Evolutionary conservation across 2,888 invertebrate genomes (phyloP).

Genomic region (Eledona agricola): DNA sequence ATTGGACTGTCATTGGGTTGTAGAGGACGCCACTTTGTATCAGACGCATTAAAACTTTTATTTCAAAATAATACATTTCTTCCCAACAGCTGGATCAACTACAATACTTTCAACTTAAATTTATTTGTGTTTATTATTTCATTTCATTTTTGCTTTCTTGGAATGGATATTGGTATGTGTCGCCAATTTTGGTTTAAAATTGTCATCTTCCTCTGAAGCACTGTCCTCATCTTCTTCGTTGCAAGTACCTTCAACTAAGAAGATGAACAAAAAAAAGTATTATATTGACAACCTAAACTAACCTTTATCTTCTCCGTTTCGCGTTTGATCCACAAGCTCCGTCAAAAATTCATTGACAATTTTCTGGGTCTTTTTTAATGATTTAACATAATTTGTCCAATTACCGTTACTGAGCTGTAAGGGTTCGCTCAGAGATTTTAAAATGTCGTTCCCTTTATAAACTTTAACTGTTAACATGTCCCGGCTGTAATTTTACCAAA

Average conservation of each 20-base stretch:
- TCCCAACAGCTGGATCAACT: no score
- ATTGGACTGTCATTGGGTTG: slow-evolving; percentile 5
- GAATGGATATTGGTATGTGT: no score
- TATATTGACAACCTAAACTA: slow-evolving; percentile 8
- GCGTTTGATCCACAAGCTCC: slow-evolving; percentile 40
- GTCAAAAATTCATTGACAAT: slow-evolving; percentile 46
- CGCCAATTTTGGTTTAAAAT: no score
- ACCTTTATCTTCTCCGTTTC: slow-evolving; percentile 32
- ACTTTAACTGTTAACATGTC: slow-evolving; percentile 40
- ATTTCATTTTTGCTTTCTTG: no score
- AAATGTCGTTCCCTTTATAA: slow-evolving; percentile 31
- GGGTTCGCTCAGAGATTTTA: slow-evolving; percentile 37
- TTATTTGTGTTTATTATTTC: no score
- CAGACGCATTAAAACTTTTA: no score
- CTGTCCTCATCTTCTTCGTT: slow-evolving; percentile 12
- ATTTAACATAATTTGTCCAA: slow-evolving; percentile 40
- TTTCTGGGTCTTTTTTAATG: slow-evolving; percentile 41
- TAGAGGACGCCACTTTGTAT: slow-evolving; percentile 23
- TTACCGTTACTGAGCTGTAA: slow-evolving; percentile 32
- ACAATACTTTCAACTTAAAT: no score
- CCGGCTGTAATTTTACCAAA: slow-evolving; percentile 12
- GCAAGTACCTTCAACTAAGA: slow-evolving; percentile 2
- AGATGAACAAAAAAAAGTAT: no score
- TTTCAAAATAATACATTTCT: no score
- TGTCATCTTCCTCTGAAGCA: slow-evolving; percentile 17